Percentiles rank a stretch among this genome's conserved stretches.
Conservation (phyloP, 2,797 vertebrate genomes). For the Taenioides sp. region DNA sequence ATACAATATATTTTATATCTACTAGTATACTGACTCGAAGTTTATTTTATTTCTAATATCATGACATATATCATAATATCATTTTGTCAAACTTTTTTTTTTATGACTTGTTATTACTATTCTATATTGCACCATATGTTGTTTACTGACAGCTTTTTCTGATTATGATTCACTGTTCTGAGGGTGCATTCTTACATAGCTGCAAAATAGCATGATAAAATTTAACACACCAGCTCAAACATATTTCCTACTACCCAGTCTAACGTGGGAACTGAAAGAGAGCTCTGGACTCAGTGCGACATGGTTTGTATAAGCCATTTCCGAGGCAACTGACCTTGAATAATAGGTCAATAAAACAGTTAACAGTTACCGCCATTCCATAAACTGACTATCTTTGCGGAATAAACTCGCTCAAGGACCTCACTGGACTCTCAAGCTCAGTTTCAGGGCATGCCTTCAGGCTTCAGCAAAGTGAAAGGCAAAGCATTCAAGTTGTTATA, state of each 20-base stretch:
- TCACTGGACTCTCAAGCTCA: slow-evolving; percentile 11
- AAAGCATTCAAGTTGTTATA: slow-evolving; percentile 45
- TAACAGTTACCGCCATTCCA: neutral
- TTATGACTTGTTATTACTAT: too few species aligned
- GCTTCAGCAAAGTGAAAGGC: slow-evolving; percentile 35
- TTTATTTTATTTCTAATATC: too few species aligned
- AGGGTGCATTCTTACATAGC: neutral
- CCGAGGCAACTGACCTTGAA: slow-evolving; percentile 35
- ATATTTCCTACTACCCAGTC: slow-evolving; percentile 24
- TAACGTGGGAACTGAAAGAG: slow-evolving; percentile 22
- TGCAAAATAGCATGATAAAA: neutral
- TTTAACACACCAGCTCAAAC: slow-evolving; percentile 15
- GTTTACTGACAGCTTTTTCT: too few species aligned
- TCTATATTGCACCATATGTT: too few species aligned
- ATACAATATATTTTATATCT: too few species aligned
- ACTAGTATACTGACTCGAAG: too few species aligned
- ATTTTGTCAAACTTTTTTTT: neutral
- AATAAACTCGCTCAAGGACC: slow-evolving; percentile 24
- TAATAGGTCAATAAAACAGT: slow-evolving; percentile 34
- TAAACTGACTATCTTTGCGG: slow-evolving; percentile 13
- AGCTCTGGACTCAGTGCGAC: slow-evolving; percentile 30
- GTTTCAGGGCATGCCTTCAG: slow-evolving; percentile 32
- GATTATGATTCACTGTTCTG: too few species aligned
- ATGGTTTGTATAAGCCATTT: slow-evolving; percentile 22
- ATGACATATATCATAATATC: too few species aligned